Evolutionary conservation across 2,888 invertebrate species (phyloP), one percentile per base, ranked within the genome.

Genomic region (Unio delphinus): DNA sequence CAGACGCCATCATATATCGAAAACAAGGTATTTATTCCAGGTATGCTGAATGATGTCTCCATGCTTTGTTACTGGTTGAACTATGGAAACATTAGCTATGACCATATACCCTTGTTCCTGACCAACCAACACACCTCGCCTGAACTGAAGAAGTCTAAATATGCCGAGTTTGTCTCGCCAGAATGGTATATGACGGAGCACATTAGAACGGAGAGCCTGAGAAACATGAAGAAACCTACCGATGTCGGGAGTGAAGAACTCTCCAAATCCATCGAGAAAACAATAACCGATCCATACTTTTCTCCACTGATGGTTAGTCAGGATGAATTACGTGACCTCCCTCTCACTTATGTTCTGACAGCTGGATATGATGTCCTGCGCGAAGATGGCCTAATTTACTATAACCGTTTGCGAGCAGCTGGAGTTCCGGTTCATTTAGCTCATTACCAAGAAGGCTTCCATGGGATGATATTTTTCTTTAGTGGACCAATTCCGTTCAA

Each of bases 361-460:
- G 87, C 88, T 61, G 86, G 90, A 73, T 89, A 86, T 77, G 90
- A 90, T 77, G 84, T 89, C 3, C 78, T 90, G 11, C 76, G 90
- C 7, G 90, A 90, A 69, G 90, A 90, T 64, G 88, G 88, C 6
- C 61, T 87, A 8, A 83, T 90, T 67, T 90, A 90, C 72, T 87
- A 84, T 11, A 77, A 85, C 68, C 71, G 89, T 63, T 75, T 90
- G 69, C 74, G 81, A 65, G 78, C 74, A 26, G 81, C 78, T 11
- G 85, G 86, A 3, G 87, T 87, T n/a, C 76, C 79, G 20, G 87
- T 85, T 0, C 79, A 80, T 7, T 74, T 79, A 18, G 79, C 83
- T 18, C 84, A 86, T 65, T 80, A 85, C 58, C 65, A 73, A 23
- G 80, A 82, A 5, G 84, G 80, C 2, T 86, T 85, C 64, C 86